Base-by-base conservation (phyloP, 1,140 invertebrate species). In the Eufriesea mexicana region DNA sequence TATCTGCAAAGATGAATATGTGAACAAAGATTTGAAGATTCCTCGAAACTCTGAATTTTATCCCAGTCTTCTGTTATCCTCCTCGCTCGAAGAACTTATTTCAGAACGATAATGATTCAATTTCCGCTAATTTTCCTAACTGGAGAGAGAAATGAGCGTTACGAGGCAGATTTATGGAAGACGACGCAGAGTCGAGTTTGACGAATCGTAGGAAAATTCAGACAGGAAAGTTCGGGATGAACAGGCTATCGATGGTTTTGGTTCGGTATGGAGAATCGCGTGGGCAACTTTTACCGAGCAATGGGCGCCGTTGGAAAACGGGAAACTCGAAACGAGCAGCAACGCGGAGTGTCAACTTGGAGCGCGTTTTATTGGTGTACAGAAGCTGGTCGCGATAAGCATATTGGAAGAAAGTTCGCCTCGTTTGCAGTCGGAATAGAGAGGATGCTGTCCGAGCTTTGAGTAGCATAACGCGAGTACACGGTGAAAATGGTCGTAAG, bases 401-500 rank as follows among this genome's bases (percentile, higher is more conserved):
- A 51, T 64, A 64, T 73, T 8, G 35, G 70, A 64, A 74, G 70
- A 74, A 80, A 80, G 57, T 79, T 79, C 23, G 45, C 25, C n/a
- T 79, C 66, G 45, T 80, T 80, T 61, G 57, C 57, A 25, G 55
- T 73, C 62, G 10, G 64, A 28, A 12, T 10, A 20, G 28, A 54
- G 14, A 14, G 23, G 51, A 59, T 49, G n/a, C 18, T 68, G 14
- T 42, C 64, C 0, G 4, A 18, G 25, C 7, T 35, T 45, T 18
- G 18, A 5, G 57, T 10, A 42, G 18, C 49, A 5, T 55, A 20
- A 28, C 35, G 20, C 45, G 25, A 1, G 49, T 45, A 76, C 51
- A 23, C 23, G n/a, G 23, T 12, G 14, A 23, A 20, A 68, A 23
- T 23, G 0, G 23, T 14, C 5, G 61, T 0, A n/a, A n/a, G 64